These are phyloP conservation scores for Felis catus DNA, from an alignment of 2,113 vertebrate genomes.

Conservation along the genomic window F.catus_Fca126_mat1.0 CM031419.1:142585501-142586000, in stretches of 20 bases:
- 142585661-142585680: neutral
- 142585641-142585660: too few relatives aligned
- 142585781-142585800: neutral
- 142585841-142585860: constrained; percentile 1
- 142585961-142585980: neutral
- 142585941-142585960: neutral
- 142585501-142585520: too few relatives aligned
- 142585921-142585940: constrained; percentile 87
- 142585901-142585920: constrained; percentile 57
- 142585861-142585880: constrained; percentile 40
- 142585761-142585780: constrained; percentile 20
- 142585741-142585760: neutral
- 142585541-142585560: too few relatives aligned
- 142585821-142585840: neutral
- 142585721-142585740: neutral
- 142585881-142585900: constrained; percentile 52
- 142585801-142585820: constrained; percentile 34
- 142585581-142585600: too few relatives aligned
- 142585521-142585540: too few relatives aligned
- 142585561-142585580: too few relatives aligned
- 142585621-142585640: too few relatives aligned
- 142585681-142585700: neutral
- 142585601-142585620: too few relatives aligned
- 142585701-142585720: neutral
- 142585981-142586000: neutral